Conservation (phyloP, 2,888 invertebrate species). For the Agrotis exclamationis region DNA sequence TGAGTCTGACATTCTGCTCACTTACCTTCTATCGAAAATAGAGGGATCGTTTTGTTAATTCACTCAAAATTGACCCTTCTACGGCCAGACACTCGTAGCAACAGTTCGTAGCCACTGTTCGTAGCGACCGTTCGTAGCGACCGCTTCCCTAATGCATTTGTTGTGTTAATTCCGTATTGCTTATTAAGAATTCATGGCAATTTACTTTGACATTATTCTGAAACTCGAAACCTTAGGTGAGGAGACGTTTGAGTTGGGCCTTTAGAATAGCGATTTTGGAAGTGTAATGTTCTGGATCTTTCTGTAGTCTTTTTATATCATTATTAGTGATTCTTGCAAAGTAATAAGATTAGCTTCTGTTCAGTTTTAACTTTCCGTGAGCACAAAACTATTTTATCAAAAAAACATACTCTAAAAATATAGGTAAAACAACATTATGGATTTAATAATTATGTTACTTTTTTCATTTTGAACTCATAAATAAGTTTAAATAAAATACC, state of each 20-base stretch:
- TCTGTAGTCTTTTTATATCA: neutral
- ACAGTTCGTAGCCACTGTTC: constrained; percentile 1
- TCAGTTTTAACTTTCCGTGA: no score
- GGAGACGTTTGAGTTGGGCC: constrained; percentile 43
- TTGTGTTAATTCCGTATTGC: constrained; percentile 73
- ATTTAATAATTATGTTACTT: no score
- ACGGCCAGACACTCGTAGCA: neutral
- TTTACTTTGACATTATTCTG: constrained; percentile 72
- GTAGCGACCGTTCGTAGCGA: constrained; percentile 3
- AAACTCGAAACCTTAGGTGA: constrained; percentile 63
- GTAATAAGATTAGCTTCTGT: no score
- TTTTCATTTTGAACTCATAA: neutral
- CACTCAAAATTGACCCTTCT: constrained; percentile 19
- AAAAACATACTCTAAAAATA: no score
- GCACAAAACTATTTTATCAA: no score
- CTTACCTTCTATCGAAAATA: neutral
- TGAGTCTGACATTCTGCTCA: no score
- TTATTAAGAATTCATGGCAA: constrained; percentile 73
- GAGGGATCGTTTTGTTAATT: neutral
- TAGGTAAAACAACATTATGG: no score
- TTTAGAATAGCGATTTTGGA: constrained; percentile 30
- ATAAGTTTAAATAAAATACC: no score
- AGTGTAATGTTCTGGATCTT: neutral
- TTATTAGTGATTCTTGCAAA: no score
- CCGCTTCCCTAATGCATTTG: constrained; percentile 71